Base-by-base conservation (phyloP, 2,888 invertebrate species). In the Zygaena filipendulae region DNA sequence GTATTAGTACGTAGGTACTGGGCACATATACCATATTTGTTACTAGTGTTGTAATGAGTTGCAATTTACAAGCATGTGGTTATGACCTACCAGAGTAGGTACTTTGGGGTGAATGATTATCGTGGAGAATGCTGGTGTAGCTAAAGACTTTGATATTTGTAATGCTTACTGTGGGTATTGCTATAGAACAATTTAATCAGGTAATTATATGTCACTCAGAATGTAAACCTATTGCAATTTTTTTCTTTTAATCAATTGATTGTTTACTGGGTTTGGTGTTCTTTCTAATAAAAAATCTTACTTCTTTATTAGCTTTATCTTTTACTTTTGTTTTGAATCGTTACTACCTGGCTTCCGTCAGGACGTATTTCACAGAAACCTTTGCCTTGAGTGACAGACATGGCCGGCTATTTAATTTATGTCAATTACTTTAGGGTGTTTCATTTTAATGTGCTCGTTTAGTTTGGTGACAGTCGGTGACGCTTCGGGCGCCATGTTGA, bases 291-390 rank as follows among this genome's bases (percentile, higher is more conserved):
- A 77, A 77, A 79, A 77, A 72, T 49, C 51, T 56, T 61, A 79
- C 72, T 63, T 71, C 77, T 79, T 62, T 67, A 74, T 69, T 59
- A 46, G 47, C 55, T 61, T 77, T 75, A 77, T 79, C 77, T 67
- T 47, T 59, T 63, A 70, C 67, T 74, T 71, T 69, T 66, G 69
- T 74, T 69, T 64, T 42, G 47, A 49, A 77, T 75, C 75, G 75
- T 70, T 63, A 75, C 75, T 77, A 77, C 77, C 77, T 77, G 77
- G 70, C 74, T 77, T 74, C 74, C 69, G 75, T 64, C 69, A 64
- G 45, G 52, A 50, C 44, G 50, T 62, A 59, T 66, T 53, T 59
- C 61, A 59, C 52, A 42, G 52, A 53, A 52, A 60, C 61, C 66
- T 63, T 58, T 47, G 48, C 37, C 51, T 60, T 75, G 74, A 77